These are phyloP conservation scores for Engystomops pustulosus DNA, from an alignment of 2,113 vertebrate genomes.

Conservation along the genomic window DNA sequence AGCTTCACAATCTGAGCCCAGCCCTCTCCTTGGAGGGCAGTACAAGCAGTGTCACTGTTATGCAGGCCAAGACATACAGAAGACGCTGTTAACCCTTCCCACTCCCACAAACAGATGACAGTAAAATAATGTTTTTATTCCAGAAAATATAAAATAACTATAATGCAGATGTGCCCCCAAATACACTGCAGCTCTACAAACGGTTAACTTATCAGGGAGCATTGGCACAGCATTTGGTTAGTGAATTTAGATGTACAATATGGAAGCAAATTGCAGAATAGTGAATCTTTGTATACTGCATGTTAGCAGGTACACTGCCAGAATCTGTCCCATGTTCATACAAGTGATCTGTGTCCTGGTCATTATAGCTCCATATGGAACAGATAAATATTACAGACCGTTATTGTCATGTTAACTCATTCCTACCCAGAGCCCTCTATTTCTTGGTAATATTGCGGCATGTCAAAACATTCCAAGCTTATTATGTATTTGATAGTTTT, in stretches of 20 bases:
- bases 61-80: slow-evolving; percentile 20
- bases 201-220: not conserved
- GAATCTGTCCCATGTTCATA: not conserved
- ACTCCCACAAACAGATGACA: not conserved
- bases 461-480: not conserved
- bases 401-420: too few species aligned
- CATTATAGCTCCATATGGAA: too few species aligned
- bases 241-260: not conserved
- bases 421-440: too few species aligned
- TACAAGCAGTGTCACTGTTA: not conserved
- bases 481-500: not conserved
- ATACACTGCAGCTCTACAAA: not conserved
- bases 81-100: slow-evolving; percentile 13
- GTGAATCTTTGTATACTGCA: not conserved
- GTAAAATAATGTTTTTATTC: not conserved
- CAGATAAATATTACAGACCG: too few species aligned
- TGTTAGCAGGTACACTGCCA: too few species aligned
- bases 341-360: not conserved
- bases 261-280: not conserved
- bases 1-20: not conserved
- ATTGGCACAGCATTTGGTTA: not conserved
- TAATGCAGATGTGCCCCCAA: not conserved
- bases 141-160: not conserved
- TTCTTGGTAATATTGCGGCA: not conserved
- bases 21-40: slow-evolving; percentile 23